These are phyloP conservation scores for Leptoclinus maculatus DNA, from an alignment of 2,797 vertebrate genomes.

Conservation along the genomic window DNA sequence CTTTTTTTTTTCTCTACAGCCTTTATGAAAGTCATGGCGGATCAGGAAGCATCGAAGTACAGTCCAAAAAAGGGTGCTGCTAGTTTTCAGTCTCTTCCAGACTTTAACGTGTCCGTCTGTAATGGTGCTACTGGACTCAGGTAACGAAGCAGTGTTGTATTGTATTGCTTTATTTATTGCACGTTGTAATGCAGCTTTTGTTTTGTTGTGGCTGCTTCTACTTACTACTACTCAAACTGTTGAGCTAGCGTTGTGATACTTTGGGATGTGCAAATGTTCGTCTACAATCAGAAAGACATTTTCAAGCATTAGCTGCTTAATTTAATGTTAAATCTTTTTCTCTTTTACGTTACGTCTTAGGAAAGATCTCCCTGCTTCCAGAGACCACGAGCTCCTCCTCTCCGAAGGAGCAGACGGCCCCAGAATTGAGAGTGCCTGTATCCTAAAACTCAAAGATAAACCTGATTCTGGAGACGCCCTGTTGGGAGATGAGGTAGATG, in stretches of 20 bases:
- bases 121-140: conserved; percentile 16
- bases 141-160: conserved; percentile 42
- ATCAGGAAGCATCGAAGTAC: background rate
- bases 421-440: background rate
- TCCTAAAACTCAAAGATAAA: background rate
- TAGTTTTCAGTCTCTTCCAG: conserved; percentile 15
- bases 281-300: background rate
- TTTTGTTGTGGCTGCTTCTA: conserved; percentile 6
- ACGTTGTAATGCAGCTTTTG: conserved; percentile 16
- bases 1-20: background rate
- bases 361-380: background rate
- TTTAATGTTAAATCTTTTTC: background rate
- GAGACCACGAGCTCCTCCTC: background rate
- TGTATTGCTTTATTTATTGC: background rate
- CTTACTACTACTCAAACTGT: background rate
- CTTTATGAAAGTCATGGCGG: conserved; percentile 47
- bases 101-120: background rate
- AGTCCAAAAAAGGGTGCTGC: conserved; percentile 13
- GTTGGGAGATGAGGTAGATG: conserved; percentile 49
- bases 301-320: background rate
- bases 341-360: conserved; percentile 17
- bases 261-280: background rate
- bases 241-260: background rate
- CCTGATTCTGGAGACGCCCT: background rate
- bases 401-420: background rate